These are phyloP conservation scores for Ormyrus pomaceus DNA, from an alignment of 2,888 invertebrate species.

Conservation along the genomic window DNA sequence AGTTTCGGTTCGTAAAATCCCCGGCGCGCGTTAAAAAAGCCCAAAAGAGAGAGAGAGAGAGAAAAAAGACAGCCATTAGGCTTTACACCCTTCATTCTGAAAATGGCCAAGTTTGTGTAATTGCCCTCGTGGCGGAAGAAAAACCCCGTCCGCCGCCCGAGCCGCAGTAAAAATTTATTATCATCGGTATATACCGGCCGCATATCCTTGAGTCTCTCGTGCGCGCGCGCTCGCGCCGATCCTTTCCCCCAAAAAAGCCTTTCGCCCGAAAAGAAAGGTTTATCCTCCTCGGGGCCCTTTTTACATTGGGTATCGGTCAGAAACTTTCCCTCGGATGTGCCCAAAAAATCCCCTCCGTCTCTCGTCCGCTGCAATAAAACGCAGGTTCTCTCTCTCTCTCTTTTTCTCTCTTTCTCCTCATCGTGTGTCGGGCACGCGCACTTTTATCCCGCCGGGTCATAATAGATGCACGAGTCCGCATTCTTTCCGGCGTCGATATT, in stretches of 20 bases:
- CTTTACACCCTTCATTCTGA: constrained; percentile 29
- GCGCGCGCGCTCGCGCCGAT: not conserved
- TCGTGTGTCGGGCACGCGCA: constrained; percentile 75
- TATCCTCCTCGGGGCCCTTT: not conserved
- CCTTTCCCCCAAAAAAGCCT: constrained; percentile 13
- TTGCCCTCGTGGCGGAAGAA: not conserved
- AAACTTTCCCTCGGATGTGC: not conserved
- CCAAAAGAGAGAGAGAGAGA: not conserved
- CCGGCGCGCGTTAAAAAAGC: not conserved
- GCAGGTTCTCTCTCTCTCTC: not conserved
- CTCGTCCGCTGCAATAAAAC: not conserved
- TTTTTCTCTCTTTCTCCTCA: constrained; percentile 27
- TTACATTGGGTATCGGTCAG: constrained; percentile 24
- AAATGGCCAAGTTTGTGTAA: not conserved
- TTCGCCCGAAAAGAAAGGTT: constrained; percentile 23
- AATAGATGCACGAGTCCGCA: constrained; percentile 72
- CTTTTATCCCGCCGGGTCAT: constrained; percentile 69
- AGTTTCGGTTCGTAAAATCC: not conserved
- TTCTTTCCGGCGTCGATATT: constrained; percentile 1
- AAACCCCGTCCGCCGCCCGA: not conserved
- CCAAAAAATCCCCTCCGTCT: constrained; percentile 3
- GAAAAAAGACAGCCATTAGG: constrained; percentile 12
- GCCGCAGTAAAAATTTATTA: constrained; percentile 37
- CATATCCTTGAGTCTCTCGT: not conserved
- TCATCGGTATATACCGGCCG: not conserved